Evolutionary conservation across 2,113 vertebrate genomes (phyloP), one percentile per base, ranked within the genome.

Genomic region (Electrona antarctica): DNA sequence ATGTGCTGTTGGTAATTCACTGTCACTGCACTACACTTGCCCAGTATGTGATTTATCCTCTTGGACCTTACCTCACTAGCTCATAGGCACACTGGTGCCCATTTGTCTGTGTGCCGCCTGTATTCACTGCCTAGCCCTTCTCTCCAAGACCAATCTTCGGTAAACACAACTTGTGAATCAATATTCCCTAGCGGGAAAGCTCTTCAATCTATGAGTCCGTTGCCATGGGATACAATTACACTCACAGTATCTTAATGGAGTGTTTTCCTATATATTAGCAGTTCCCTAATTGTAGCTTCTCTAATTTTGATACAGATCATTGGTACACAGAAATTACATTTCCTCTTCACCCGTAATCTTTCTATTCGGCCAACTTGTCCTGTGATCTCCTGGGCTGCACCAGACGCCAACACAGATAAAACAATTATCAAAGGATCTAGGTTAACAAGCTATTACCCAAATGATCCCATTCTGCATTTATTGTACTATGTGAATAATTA

Each of bases 1-100:
- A 74, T 76, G 47, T 58, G 29, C 48, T 49, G 54, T 13, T 45
- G 69, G 21, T 74, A 69, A 85, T 86, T 78, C 5, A 7, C 28
- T 79, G 73, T 80, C 55, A 48, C 80, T 65, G 74, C 33, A 41
- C 64, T 73, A 62, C 64, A 52, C 14, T 48, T 45, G 33, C 50
- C 6, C 2, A 64, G 55, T 55, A 12, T 64, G 46, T 69, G 65
- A 64, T 74, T 82, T 41, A 73, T 69, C 59, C 50, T 61, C 5
- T 49, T 28, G 28, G 52, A 48, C 10, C 45, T 62, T 67, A 45
- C 69, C 47, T 47, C n/a, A 55, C 59, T 41, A 58, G 46, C 58
- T 7, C 63, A 13, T 64, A 55, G 70, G 49, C 62, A 63, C 33
- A 52, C 7, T 48, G 60, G n/a, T 28, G 13, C 60, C 64, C 55